Conservation (phyloP, 2,113 vertebrate genomes). For the Sander lucioperca region DNA sequence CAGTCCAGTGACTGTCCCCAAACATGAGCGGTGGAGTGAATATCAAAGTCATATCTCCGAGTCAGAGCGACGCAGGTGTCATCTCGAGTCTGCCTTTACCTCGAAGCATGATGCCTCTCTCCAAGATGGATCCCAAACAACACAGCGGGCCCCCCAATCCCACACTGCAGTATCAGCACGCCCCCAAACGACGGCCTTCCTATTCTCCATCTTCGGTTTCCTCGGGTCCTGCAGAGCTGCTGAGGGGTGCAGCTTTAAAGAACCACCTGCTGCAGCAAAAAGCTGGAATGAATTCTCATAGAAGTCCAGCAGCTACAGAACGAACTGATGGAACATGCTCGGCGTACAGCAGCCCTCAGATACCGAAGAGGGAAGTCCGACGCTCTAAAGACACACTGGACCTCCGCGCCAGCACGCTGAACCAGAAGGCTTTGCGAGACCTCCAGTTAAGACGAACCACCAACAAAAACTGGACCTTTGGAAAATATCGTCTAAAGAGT, state of each 20-base stretch:
- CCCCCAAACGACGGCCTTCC: constrained; percentile 38
- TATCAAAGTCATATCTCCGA: constrained; percentile 71
- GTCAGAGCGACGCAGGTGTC: constrained; percentile 67
- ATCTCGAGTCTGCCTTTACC: constrained; percentile 74
- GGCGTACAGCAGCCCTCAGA: constrained; percentile 82
- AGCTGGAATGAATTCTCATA: constrained; percentile 26
- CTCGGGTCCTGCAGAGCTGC: constrained; percentile 63
- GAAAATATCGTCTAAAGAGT: constrained; percentile 66
- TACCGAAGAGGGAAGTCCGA: constrained; percentile 65
- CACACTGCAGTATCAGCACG: constrained; percentile 44
- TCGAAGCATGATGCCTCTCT: constrained; percentile 55
- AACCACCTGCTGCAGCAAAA: constrained; percentile 74
- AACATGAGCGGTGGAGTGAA: constrained; percentile 76
- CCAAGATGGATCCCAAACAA: constrained; percentile 72
- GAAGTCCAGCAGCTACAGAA: constrained; percentile 50
- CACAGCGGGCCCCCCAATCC: constrained; percentile 49
- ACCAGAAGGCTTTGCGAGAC: constrained; percentile 70
- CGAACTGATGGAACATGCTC: constrained; percentile 73
- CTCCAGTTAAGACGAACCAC: constrained; percentile 68
- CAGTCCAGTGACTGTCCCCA: constrained; percentile 27
- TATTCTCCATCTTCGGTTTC: constrained; percentile 59
- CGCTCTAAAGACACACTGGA: constrained; percentile 80
- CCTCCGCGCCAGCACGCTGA: constrained; percentile 59
- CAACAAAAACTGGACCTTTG: constrained; percentile 83
- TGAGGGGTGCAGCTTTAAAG: constrained; percentile 68